A percentile compares a stretch with the other conserved stretches of the same genome.
Conservation (phyloP, 1,140 invertebrate genomes). For the Portunus trituberculatus region DNA sequence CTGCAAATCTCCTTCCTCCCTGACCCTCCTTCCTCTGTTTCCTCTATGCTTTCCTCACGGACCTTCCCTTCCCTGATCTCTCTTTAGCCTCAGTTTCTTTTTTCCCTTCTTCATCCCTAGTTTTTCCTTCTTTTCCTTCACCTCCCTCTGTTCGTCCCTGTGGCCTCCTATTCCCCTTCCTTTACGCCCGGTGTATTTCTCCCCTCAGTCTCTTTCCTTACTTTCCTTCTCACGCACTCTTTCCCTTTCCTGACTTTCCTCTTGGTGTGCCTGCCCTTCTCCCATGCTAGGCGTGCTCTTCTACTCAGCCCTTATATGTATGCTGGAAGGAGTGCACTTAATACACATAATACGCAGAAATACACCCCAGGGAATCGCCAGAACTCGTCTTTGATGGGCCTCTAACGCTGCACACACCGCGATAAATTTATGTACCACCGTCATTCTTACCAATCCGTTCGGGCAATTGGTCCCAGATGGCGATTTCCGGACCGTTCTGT, state of each 20-base stretch:
- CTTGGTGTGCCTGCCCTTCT: not conserved
- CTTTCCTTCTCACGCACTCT: not conserved
- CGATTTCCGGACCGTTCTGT: not conserved
- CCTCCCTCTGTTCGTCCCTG: not conserved
- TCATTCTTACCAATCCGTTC: constrained; percentile 8
- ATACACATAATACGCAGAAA: not conserved
- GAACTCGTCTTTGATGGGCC: not conserved
- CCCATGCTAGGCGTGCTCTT: not conserved
- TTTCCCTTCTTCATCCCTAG: too few relatives aligned
- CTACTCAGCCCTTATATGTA: not conserved
- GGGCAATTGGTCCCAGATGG: constrained; percentile 3
- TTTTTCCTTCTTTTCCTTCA: not conserved
- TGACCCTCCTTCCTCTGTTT: not conserved
- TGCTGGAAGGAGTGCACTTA: not conserved
- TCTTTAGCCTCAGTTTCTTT: not conserved
- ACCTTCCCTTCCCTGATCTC: not conserved
- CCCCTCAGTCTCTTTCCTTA: not conserved
- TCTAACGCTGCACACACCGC: not conserved
- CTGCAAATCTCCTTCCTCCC: not conserved
- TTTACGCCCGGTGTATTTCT: not conserved
- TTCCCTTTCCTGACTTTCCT: not conserved
- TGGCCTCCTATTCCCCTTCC: not conserved
- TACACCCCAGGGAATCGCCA: not conserved
- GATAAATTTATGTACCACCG: not conserved
- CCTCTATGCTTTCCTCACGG: not conserved